Base-by-base conservation (phyloP, 2,113 vertebrate species). In the Oncorhynchus gorbuscha region DNA sequence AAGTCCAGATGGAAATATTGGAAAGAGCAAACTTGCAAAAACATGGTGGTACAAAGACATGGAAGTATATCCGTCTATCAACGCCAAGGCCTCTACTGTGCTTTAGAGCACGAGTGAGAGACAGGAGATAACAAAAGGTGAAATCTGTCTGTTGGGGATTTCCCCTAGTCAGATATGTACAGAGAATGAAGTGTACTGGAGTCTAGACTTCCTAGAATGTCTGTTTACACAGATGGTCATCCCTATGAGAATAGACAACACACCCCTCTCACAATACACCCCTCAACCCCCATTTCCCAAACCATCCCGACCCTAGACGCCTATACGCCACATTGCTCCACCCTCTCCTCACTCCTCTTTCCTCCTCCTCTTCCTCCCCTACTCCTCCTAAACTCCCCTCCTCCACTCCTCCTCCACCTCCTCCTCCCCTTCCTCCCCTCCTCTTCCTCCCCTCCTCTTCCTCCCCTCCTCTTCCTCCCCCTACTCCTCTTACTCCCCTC, bases 391-490 rank as follows among this genome's bases (percentile, higher is more conserved):
- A 26, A 26, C 59, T n/a, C 4, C 24, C 14, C 49, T 14, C 14
- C 13, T 2, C 26, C 2, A 0, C 26, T 3, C 26, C 3, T 30
- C 3, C 28, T 30, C 26, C 3, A 1, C 30, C 2, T 3, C 26
- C 2, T 2, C 26, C 0, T 2, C 26, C 2, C 18, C 18, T 1
- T 9, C 2, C 24, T 0, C 3, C 0, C 30, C 30, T 4, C 3
- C 3, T 0, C 30, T 0, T 28, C 3, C 28, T 28, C 28, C 3
- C 3, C 28, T 2, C 5, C 4, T 4, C 3, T n/a, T n/a, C 16
- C 24, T 24, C 24, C 24, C 24, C 24, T 24, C 24, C 24, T 24
- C 24, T 24, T 24, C 1, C 24, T 24, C 24, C 24, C 3, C 9
- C 59, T n/a, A 1, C 62, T 65, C 62, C 83, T 79, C 76, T 14